Percentiles rank a stretch among this genome's conserved stretches.
Conservation (phyloP, 1,140 invertebrate genomes). For the Cryptotermes secundus region DNA sequence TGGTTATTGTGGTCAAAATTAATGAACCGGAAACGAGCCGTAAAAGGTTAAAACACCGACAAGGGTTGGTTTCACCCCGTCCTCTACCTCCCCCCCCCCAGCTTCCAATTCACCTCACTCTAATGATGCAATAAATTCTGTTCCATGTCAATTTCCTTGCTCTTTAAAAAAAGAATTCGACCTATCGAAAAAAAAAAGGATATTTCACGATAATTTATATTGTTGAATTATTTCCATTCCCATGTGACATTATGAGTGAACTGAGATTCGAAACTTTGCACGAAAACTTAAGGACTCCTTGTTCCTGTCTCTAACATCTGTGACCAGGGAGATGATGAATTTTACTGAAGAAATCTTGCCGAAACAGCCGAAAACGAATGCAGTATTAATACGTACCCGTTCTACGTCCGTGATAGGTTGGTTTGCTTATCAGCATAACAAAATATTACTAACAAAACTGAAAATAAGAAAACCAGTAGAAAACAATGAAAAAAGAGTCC, state of each 20-base stretch:
- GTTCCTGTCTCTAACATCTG: too few species aligned
- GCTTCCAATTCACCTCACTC: background rate
- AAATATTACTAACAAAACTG: too few species aligned
- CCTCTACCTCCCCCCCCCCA: background rate
- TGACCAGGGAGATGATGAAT: too few species aligned
- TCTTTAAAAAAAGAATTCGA: background rate
- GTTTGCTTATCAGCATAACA: too few species aligned
- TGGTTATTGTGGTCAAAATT: background rate
- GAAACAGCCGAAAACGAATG: too few species aligned
- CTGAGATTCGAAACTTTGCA: background rate
- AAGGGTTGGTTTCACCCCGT: background rate
- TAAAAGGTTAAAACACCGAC: slow-evolving; percentile 16
- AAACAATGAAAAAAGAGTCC: too few species aligned
- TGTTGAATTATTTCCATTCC: background rate
- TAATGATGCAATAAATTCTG: slow-evolving; percentile 17
- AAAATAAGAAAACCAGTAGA: too few species aligned
- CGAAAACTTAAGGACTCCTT: too few species aligned
- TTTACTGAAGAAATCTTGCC: too few species aligned
- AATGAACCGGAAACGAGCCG: background rate
- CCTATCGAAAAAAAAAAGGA: background rate
- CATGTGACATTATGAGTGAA: background rate
- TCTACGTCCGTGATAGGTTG: too few species aligned
- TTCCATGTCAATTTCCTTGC: background rate
- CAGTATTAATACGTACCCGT: too few species aligned
- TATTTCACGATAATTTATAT: background rate